A percentile compares a stretch with the other conserved stretches of the same genome.
Conservation (phyloP, 2,888 invertebrate genomes). For the Ochropleura leucogaster region DNA sequence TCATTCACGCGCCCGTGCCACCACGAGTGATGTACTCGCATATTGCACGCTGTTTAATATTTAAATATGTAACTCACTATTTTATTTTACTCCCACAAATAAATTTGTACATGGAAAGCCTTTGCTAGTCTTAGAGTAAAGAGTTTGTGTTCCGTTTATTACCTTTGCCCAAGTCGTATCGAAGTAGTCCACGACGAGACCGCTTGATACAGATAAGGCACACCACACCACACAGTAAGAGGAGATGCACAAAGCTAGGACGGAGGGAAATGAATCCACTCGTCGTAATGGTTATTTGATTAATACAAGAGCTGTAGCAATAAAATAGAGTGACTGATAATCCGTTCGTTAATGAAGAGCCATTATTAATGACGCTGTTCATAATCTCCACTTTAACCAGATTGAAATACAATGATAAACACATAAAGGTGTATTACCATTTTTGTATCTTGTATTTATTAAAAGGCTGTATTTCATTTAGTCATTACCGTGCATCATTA, state of each 20-base stretch:
- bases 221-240: slow-evolving; percentile 61
- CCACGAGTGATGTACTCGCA: slow-evolving; percentile 49
- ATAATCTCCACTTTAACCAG: slow-evolving; percentile 35
- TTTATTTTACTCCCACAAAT: slow-evolving; percentile 20
- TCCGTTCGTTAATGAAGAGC: slow-evolving; percentile 20
- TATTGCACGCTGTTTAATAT: slow-evolving; percentile 38
- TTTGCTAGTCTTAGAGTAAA: neutral
- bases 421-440: neutral
- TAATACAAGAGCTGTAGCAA: slow-evolving; percentile 28
- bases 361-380: slow-evolving; percentile 24
- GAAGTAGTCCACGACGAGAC: slow-evolving; percentile 67
- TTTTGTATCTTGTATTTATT: neutral
- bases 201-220: slow-evolving; percentile 78
- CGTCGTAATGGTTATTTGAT: slow-evolving; percentile 49
- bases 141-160: slow-evolving; percentile 38
- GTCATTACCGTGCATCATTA: slow-evolving; percentile 12
- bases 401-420: slow-evolving; percentile 28
- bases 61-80: slow-evolving; percentile 31
- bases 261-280: slow-evolving; percentile 43
- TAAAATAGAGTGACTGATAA: slow-evolving; percentile 43
- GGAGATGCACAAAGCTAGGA: slow-evolving; percentile 26
- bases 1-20: slow-evolving; percentile 64
- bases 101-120: slow-evolving; percentile 13
- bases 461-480: slow-evolving; percentile 22
- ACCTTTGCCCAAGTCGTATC: slow-evolving; percentile 65